These are phyloP conservation scores for Probosciger aterrimus DNA, from an alignment of 2,113 vertebrate species.

Conservation along the genomic window DNA sequence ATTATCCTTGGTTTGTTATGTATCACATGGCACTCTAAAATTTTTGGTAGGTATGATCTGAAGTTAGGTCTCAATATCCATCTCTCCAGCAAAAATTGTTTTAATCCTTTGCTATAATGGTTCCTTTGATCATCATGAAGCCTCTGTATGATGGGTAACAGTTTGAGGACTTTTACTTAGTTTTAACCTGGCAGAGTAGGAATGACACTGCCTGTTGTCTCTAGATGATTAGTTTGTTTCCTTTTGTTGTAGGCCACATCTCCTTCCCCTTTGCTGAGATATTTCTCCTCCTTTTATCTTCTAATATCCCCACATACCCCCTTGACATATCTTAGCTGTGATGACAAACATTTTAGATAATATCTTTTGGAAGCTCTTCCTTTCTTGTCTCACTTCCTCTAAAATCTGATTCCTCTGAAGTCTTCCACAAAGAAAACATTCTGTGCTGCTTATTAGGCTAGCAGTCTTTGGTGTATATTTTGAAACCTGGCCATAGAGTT, in stretches of 20 bases:
- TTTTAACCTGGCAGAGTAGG: neutral
- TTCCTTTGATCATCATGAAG: neutral
- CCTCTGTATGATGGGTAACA: neutral
- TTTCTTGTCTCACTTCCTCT: neutral
- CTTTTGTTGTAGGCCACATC: neutral
- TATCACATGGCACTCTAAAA: rapidly evolving
- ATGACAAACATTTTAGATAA: neutral
- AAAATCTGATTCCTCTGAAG: neutral
- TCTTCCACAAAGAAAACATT: neutral
- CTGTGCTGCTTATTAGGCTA: neutral
- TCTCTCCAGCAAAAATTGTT: neutral
- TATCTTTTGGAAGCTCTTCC: neutral
- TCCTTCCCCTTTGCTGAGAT: neutral
- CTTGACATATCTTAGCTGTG: neutral
- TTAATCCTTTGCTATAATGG: neutral
- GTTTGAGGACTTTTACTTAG: neutral
- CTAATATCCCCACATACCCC: neutral
- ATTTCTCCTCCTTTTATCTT: neutral
- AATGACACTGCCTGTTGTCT: neutral
- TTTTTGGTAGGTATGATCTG: neutral
- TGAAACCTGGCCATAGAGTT: neutral
- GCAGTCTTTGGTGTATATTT: neutral
- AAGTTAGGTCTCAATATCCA: neutral
- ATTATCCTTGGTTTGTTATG: neutral
- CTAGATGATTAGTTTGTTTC: neutral